These are phyloP conservation scores for Trinorchestia longiramus DNA, from an alignment of 1,140 invertebrate genomes.

Conservation along the genomic window DNA sequence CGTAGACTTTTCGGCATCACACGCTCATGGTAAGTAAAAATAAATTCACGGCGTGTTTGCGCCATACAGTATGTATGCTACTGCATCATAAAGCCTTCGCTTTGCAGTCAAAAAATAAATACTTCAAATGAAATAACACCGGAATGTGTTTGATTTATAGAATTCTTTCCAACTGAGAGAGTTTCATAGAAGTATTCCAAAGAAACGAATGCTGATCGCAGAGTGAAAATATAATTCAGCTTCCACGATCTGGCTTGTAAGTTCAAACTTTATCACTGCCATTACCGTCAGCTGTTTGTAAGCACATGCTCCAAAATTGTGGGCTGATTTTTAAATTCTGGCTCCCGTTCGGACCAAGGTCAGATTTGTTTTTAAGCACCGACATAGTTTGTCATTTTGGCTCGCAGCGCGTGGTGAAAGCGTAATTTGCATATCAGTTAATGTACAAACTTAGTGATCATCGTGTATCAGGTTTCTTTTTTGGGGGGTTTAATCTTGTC, in stretches of 20 bases:
- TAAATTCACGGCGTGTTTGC: not conserved
- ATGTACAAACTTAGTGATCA: not conserved
- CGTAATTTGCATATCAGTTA: not conserved
- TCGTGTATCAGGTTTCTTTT: not conserved
- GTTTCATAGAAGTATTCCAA: not conserved
- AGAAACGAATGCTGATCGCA: not conserved
- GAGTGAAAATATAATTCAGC: not conserved
- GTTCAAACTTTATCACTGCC: not conserved
- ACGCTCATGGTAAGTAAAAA: not conserved
- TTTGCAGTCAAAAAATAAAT: not conserved
- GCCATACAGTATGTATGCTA: not conserved
- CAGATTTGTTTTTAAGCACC: not conserved
- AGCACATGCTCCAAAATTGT: not conserved
- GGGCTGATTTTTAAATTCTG: not conserved
- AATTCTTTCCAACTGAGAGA: not conserved
- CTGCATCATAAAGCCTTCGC: not conserved
- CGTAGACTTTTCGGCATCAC: not conserved
- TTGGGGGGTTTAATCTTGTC: not conserved
- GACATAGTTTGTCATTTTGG: not conserved
- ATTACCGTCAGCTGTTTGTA: slow-evolving; percentile 8
- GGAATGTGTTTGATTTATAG: not conserved
- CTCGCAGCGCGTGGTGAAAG: not conserved
- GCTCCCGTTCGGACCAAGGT: not conserved
- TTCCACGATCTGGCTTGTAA: not conserved
- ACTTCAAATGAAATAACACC: not conserved